Evolutionary conservation across 2,797 vertebrate genomes (phyloP).

Genomic region (Spea hammondii): DNA sequence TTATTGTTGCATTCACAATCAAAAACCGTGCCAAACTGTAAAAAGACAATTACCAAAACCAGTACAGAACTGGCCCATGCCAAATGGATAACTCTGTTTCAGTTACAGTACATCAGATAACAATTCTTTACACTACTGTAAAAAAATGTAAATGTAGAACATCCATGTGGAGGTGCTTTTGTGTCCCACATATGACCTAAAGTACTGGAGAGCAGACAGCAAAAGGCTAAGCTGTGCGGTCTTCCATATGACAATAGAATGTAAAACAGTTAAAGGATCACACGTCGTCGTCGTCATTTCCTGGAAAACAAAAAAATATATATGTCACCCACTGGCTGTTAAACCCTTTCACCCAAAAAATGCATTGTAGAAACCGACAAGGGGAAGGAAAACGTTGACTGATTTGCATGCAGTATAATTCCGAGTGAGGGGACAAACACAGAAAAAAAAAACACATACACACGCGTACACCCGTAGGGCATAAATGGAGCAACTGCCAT

Average conservation of each 20-base stretch:
- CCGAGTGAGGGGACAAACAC: too few species aligned
- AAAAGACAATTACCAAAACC: constrained; percentile 7
- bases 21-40: neutral
- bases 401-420: too few species aligned
- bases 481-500: too few species aligned
- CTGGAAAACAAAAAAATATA: constrained; percentile 55
- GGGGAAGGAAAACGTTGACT: neutral
- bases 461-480: too few species aligned
- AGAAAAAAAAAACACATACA: too few species aligned
- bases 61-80: neutral
- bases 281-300: constrained; percentile 30
- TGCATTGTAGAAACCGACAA: neutral
- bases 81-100: neutral
- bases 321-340: neutral
- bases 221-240: neutral
- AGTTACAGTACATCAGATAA: neutral
- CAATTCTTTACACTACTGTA: too few species aligned
- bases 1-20: neutral
- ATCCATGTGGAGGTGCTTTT: neutral
- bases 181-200: neutral
- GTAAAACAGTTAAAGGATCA: constrained; percentile 33
- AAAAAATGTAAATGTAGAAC: neutral
- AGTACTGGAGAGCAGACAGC: neutral
- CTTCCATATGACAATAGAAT: neutral
- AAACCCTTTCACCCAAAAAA: neutral